Base-by-base conservation (phyloP, 2,797 vertebrate genomes). In the Macroramphosus scolopax region DNA sequence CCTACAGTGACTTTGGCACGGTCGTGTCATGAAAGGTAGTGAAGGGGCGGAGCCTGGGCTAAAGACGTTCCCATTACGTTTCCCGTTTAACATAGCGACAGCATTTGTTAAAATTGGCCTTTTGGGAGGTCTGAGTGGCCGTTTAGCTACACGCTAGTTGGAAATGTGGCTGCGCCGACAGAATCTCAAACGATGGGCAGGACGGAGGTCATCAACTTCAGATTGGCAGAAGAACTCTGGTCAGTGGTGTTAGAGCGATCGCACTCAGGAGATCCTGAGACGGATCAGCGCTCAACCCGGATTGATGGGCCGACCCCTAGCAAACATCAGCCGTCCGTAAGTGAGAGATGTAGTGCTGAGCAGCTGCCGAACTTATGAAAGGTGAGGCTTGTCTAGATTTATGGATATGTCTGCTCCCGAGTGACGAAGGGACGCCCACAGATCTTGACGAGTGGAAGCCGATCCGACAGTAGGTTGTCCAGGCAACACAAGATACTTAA, bases 271-370 rank as follows among this genome's bases (percentile, higher is more conserved):
- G 46, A 63, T 60, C 32, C 35, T 0, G 15, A 53, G 64, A 60
- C 58, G 68, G 40, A 45, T 50, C 28, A 38, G 31, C 38, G 22
- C 16, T 59, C 24, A 2, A 17, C 32, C 26, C 55, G 44, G 26
- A 75, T 68, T 66, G 63, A 66, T 72, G 52, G 8, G 5, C 17
- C 35, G 44, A 51, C 32, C 12, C 31, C 14, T 9, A 18, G 16
- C 18, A 72, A 38, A 58, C 29, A 36, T 47, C 36, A 45, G 59
- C 41, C 48, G 62, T 60, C 52, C 47, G 56, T 58, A 62, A 76
- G 40, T 43, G 24, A 59, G 51, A 49, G 36, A 44, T 36, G 65
- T 35, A 17, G 14, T n/a, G n/a, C n/a, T n/a, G n/a, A n/a, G n/a
- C n/a, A 31, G 43, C 31, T 51, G 52, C 32, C 33, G 6, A 17